Percentiles rank a stretch among this genome's conserved stretches.
These are phyloP conservation scores for Ptychodera flava DNA, from an alignment of 35 echinoderm and acorn worm genomes.

Conservation along the genomic window DNA sequence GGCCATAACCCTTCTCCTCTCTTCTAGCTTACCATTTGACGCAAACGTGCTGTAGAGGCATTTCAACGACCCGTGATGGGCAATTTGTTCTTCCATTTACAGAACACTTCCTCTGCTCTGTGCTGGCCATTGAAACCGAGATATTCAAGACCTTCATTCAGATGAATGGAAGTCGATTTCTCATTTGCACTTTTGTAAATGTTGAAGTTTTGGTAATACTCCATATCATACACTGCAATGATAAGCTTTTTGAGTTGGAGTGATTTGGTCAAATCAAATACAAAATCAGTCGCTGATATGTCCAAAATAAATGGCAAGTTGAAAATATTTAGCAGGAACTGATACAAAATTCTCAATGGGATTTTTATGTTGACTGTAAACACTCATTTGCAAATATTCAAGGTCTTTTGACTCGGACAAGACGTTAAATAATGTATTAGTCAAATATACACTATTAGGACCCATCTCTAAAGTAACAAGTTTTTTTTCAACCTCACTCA, in stretches of 20 bases:
- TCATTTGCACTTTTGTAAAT: not conserved
- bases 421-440: too few species aligned
- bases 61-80: not conserved
- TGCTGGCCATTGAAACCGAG: not conserved
- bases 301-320: too few species aligned
- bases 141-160: not conserved
- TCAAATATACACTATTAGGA: too few species aligned
- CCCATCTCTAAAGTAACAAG: too few species aligned
- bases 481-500: too few species aligned
- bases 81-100: not conserved
- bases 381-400: too few species aligned
- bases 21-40: not conserved
- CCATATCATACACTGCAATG: not conserved
- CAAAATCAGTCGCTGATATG: too few species aligned
- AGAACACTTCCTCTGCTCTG: not conserved
- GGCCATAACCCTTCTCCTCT: not conserved
- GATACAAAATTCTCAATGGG: too few species aligned
- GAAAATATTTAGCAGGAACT: too few species aligned
- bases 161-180: not conserved
- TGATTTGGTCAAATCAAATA: not conserved
- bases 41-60: not conserved
- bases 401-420: too few species aligned
- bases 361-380: too few species aligned
- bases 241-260: not conserved
- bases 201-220: not conserved